Percentiles rank a stretch among this genome's conserved stretches.
Conservation (phyloP, 1,140 invertebrate species). For the Pemphigus obesinymphae region DNA sequence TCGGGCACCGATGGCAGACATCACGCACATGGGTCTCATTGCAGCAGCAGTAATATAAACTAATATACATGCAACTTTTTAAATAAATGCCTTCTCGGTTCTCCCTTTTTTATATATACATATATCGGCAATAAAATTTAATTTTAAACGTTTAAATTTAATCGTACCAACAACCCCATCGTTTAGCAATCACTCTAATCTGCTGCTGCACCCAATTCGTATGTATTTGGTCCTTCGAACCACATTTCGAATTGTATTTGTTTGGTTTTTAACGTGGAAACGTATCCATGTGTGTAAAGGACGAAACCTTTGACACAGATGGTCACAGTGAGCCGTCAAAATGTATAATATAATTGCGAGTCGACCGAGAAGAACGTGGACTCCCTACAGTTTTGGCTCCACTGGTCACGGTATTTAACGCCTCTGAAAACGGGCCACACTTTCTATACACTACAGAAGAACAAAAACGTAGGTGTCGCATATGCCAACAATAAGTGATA, state of each 20-base stretch:
- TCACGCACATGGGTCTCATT: constrained; percentile 9
- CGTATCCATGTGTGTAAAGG: background rate
- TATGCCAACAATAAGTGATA: background rate
- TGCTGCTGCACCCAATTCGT: background rate
- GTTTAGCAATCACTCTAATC: background rate
- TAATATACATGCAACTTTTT: background rate
- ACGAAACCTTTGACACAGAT: background rate
- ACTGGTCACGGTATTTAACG: background rate
- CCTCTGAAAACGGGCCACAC: constrained; percentile 4
- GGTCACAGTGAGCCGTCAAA: background rate
- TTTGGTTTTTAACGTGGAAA: background rate
- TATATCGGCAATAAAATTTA: background rate
- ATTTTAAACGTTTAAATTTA: constrained; percentile 9
- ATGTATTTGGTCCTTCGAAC: too few species aligned
- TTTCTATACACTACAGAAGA: constrained; percentile 6
- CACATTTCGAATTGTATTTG: background rate
- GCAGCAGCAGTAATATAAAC: background rate
- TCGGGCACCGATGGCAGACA: background rate
- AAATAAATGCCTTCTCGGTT: background rate
- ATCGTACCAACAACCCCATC: background rate
- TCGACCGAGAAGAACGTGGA: background rate
- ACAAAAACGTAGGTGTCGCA: constrained; percentile 25
- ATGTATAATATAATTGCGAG: background rate
- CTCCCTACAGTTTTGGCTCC: constrained; percentile 17
- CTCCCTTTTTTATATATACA: background rate